phyloP scores from a whole-genome alignment of 2,113 vertebrate genomes.

The Rhodinocichla rosea region DNA sequence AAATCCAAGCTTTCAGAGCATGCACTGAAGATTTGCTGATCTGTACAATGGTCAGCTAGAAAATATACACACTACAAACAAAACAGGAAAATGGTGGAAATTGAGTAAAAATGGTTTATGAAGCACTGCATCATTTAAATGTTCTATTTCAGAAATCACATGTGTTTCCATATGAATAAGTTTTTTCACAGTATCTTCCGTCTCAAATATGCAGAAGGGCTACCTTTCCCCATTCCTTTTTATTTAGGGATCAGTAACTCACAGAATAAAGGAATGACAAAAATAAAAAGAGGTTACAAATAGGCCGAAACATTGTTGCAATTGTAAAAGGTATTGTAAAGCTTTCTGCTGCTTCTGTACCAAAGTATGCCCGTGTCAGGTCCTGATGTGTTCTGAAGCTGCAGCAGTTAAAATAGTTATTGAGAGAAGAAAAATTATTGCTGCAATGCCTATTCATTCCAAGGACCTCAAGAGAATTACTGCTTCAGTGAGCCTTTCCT shows the following conservation, averaged over 20 bases:
- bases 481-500: neutral
- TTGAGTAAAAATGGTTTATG: neutral
- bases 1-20: slow-evolving; percentile 7
- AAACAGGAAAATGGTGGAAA: neutral
- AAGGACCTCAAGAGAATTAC: neutral
- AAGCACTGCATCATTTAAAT: neutral
- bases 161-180: neutral
- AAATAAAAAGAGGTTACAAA: neutral
- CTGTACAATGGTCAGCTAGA: neutral
- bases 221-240: neutral
- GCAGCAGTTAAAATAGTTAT: neutral
- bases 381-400: neutral
- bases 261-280: neutral
- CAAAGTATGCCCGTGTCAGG: neutral
- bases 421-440: neutral
- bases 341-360: neutral
- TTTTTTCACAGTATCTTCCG: neutral
- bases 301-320: neutral
- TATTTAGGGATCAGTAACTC: neutral
- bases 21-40: neutral
- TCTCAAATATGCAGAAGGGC: neutral
- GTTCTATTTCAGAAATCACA: neutral
- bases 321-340: neutral
- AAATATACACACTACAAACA: neutral
- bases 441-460: neutral